These are phyloP conservation scores for Sturnus vulgaris DNA, from an alignment of 2,113 vertebrate genomes.

Conservation along the genomic window DNA sequence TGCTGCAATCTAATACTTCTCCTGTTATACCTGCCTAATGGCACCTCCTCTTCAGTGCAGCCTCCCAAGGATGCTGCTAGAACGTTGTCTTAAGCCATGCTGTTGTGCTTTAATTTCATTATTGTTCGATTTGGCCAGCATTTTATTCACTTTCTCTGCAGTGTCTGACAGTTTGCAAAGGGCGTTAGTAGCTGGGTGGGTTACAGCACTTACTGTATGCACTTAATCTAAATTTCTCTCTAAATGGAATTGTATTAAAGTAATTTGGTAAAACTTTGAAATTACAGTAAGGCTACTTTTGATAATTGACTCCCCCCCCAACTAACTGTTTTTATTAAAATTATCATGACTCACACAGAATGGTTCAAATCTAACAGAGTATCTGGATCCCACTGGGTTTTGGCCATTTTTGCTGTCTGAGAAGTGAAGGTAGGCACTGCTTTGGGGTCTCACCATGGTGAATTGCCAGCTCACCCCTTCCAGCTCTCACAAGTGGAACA, in stretches of 20 bases:
- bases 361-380: background rate
- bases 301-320: background rate
- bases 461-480: background rate
- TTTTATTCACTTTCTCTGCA: background rate
- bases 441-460: background rate
- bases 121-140: background rate
- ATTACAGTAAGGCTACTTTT: background rate
- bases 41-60: background rate
- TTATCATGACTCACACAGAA: background rate
- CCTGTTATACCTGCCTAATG: background rate
- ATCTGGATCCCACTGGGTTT: background rate
- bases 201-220: background rate
- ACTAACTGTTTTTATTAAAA: background rate
- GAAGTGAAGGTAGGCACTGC: accelerated
- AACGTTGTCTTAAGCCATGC: background rate
- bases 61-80: background rate
- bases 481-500: background rate
- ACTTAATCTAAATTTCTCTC: background rate
- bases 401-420: background rate
- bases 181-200: background rate
- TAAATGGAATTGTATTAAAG: background rate
- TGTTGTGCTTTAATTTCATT: constrained; percentile 11
- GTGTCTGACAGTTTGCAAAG: background rate
- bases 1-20: background rate
- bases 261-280: constrained; percentile 8